Evolutionary conservation across 1,140 invertebrate genomes (phyloP).

Genomic region (Calephelis virginiensis): DNA sequence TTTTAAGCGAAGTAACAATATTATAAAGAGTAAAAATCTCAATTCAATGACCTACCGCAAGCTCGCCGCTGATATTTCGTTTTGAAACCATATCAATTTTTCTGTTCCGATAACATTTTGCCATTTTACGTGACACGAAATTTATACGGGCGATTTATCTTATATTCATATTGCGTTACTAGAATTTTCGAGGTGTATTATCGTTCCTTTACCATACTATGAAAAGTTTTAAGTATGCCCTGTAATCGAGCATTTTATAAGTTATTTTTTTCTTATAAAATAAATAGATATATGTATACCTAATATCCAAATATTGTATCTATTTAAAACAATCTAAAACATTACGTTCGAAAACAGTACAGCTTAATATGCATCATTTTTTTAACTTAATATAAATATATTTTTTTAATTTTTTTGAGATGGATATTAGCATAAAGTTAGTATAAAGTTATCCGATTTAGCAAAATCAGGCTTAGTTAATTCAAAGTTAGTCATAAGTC

Average conservation of each 20-base stretch:
- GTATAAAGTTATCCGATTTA: no score
- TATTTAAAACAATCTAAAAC: no score
- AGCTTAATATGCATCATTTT: no score
- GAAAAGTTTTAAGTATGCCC: constrained; percentile 8
- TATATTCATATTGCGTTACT: constrained; percentile 69
- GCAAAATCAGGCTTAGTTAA: no score
- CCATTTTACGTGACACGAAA: constrained; percentile 71
- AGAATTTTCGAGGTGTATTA: constrained; percentile 64
- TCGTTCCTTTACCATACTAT: constrained; percentile 31
- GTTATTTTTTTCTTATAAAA: no score
- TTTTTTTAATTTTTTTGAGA: no score
- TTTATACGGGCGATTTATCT: constrained; percentile 72
- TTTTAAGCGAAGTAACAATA: background rate
- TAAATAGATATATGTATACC: no score
- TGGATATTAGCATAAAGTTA: no score
- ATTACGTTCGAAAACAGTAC: no score
- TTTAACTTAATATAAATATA: no score
- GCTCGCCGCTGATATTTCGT: constrained; percentile 50
- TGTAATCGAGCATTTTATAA: background rate
- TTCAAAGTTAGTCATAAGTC: no score
- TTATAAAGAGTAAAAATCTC: constrained; percentile 32
- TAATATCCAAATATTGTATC: no score
- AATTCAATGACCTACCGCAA: constrained; percentile 55
- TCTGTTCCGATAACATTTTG: constrained; percentile 68
- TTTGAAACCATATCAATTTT: constrained; percentile 62